Percentiles rank a stretch among this genome's conserved stretches.
Conservation (phyloP, 2,113 vertebrate species). For the Micronycteris hirsuta region DNA sequence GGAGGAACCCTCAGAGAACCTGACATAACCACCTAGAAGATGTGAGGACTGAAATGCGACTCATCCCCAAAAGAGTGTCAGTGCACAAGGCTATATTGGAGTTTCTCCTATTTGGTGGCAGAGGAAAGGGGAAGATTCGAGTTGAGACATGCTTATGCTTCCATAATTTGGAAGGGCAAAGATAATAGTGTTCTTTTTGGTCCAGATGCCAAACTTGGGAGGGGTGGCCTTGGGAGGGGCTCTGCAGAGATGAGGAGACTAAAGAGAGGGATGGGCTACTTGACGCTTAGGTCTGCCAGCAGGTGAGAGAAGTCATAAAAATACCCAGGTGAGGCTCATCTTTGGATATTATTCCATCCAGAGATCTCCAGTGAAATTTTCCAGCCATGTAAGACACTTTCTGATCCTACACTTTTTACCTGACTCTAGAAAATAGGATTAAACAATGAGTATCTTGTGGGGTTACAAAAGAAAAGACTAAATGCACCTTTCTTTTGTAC, state of each 20-base stretch:
- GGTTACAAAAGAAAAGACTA: not conserved
- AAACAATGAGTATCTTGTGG: not conserved
- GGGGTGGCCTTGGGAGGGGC: not conserved
- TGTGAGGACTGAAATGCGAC: not conserved
- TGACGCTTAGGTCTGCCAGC: not conserved
- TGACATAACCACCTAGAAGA: not conserved
- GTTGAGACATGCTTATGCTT: not conserved
- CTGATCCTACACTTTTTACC: not conserved
- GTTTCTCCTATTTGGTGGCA: not conserved
- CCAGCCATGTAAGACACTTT: not conserved
- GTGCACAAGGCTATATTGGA: not conserved
- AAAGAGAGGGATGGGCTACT: not conserved
- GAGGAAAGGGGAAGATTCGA: not conserved
- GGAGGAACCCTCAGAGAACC: not conserved
- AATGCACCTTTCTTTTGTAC: not conserved
- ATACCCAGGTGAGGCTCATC: not conserved
- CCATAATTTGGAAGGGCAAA: not conserved
- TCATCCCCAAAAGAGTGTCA: not conserved
- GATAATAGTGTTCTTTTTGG: not conserved
- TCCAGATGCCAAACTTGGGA: not conserved
- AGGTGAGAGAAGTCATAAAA: not conserved
- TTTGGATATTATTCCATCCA: not conserved
- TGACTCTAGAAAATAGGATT: not conserved
- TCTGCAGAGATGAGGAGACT: not conserved
- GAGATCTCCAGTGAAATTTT: not conserved